Evolutionary conservation across 2,113 vertebrate genomes (phyloP).

Genomic region (Ceratotherium simum): DNA sequence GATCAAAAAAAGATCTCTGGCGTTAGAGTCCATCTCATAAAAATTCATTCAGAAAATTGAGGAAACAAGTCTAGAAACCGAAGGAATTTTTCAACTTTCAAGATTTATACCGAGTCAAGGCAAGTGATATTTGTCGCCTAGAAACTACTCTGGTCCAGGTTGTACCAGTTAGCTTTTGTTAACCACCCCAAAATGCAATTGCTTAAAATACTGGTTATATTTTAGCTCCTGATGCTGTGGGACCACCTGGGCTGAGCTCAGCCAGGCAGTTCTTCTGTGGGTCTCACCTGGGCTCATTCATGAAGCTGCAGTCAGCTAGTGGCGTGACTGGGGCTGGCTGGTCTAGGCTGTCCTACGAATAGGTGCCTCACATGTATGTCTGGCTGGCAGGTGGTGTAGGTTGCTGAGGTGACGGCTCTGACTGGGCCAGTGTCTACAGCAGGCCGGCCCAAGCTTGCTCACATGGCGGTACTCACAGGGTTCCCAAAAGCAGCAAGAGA

Average conservation of each 20-base stretch:
- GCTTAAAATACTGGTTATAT: neutral
- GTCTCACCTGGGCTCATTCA: neutral
- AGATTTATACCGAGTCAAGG: neutral
- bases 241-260: neutral
- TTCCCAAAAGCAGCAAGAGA: neutral
- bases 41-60: constrained; percentile 27
- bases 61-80: neutral
- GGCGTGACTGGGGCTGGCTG: neutral
- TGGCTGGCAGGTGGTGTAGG: neutral
- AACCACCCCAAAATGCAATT: neutral
- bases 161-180: neutral
- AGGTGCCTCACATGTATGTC: neutral
- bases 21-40: constrained; percentile 34
- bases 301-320: neutral
- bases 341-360: neutral
- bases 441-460: neutral
- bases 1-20: neutral
- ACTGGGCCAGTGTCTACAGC: neutral
- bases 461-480: neutral
- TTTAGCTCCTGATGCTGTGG: neutral
- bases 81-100: constrained; percentile 12
- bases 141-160: neutral
- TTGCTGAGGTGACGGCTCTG: neutral
- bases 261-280: neutral
- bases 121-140: constrained; percentile 35